Evolutionary conservation across 1,140 invertebrate genomes (phyloP), one percentile per base, ranked within the genome.

Genomic region (Psilanteris sp.): DNA sequence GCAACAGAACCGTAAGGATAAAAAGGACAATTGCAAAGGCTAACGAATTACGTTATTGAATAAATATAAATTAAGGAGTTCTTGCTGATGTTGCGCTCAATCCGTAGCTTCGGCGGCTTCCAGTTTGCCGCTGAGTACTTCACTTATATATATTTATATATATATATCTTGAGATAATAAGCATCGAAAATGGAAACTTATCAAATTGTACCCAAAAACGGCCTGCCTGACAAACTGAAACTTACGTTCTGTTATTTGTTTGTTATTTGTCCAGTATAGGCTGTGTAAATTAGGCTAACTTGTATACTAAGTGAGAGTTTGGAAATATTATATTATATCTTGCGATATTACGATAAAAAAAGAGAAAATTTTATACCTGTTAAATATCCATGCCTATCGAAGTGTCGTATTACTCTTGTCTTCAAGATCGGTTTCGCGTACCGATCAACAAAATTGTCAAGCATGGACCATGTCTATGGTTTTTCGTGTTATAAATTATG

Each of bases 201-300:
- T 27, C 18, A 61, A 46, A 37, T 46, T 61, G 41, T 27, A 61
- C 22, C 48, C 39, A 24, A 50, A 55, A 77, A 77, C 73, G 73
- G 73, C 73, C 73, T 77, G 73, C 20, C 27, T 71, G 54, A 54
- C 24, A 54, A 76, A 37, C 22, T 70, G n/a, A 76, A 31, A 34
- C 36, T 77, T 61, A 66, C 43, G 24, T 44, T 20, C 27, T 59
- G 73, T 77, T 77, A 48, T 52, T 52, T 15, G 29, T 77, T 77
- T 66, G 44, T 44, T 77, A 66, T 31, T 64, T 68, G 52, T 37
- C 36, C 59, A 52, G 24, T 64, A 61, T 37, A 64, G 44, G 54
- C 46, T 75, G 54, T 75, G 46, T 52, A 44, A 11, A 67, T 59
- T 66, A 67, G 27, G n/a, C 9, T 61, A 59, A 59, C 44, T 32